A percentile compares a stretch with the other conserved stretches of the same genome.
Conservation (phyloP, 2,797 vertebrate genomes). For the Enoplosus armatus region DNA sequence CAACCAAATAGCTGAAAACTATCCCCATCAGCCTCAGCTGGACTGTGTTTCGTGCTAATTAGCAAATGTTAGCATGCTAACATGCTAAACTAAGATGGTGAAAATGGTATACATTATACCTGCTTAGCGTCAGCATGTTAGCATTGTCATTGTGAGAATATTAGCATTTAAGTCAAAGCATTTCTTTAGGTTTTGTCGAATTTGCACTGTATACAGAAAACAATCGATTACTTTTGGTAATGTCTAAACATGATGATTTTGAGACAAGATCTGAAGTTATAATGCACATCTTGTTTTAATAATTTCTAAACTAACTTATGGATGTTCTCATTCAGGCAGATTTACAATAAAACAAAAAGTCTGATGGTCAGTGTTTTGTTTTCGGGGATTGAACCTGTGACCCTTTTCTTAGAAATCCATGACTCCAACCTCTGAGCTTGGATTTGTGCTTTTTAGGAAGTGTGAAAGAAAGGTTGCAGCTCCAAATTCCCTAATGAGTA, state of each 20-base stretch:
- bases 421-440: neutral
- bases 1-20: too few species aligned
- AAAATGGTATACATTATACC: neutral
- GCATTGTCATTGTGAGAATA: too few species aligned
- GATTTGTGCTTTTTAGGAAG: slow-evolving; percentile 48
- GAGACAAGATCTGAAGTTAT: neutral
- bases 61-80: too few species aligned
- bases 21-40: too few species aligned
- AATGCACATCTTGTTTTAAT: too few species aligned
- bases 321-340: neutral
- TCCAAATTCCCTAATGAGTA: slow-evolving; percentile 9
- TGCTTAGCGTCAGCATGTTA: too few species aligned
- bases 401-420: neutral
- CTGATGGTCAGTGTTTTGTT: neutral
- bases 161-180: too few species aligned
- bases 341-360: neutral
- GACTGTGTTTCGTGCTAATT: too few species aligned
- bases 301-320: neutral
- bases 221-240: neutral
- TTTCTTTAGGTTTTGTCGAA: too few species aligned
- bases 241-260: neutral
- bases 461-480: slow-evolving; percentile 30
- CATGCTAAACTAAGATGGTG: too few species aligned
- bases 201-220: neutral
- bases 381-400: neutral